phyloP scores from a whole-genome alignment of 2,888 invertebrate species.

The Tipula vernalis region DNA sequence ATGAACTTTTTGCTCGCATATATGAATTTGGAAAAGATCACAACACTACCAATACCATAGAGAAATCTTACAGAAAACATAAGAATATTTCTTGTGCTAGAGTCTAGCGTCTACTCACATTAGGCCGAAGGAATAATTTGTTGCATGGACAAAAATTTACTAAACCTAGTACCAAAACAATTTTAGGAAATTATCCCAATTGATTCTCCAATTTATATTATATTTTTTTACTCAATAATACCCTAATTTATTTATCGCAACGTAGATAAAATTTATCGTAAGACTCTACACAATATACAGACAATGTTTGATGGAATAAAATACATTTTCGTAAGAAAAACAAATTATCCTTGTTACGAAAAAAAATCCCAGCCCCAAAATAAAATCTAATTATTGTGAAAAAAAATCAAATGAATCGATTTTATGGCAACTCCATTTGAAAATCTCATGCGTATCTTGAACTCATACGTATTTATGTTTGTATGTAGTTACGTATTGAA shows the following conservation, averaged over 20 bases:
- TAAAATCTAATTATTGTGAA: background rate
- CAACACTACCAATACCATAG: no score
- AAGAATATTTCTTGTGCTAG: no score
- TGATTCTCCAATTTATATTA: background rate
- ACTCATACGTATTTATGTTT: background rate
- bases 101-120: no score
- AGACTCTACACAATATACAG: background rate
- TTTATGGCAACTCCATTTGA: background rate
- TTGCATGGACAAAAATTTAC: no score
- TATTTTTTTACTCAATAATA: background rate
- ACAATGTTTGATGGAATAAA: background rate
- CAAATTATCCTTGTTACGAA: background rate
- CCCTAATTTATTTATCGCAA: background rate
- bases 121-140: no score
- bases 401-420: background rate
- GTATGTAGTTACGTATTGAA: no score
- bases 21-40: no score
- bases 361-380: background rate
- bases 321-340: background rate
- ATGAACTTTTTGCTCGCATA: no score
- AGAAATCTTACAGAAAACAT: no score
- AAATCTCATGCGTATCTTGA: background rate
- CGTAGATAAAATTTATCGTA: no score
- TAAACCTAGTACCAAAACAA: background rate
- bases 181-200: background rate